phyloP scores from a whole-genome alignment of 2,113 vertebrate genomes.

The Arizona elegans region DNA sequence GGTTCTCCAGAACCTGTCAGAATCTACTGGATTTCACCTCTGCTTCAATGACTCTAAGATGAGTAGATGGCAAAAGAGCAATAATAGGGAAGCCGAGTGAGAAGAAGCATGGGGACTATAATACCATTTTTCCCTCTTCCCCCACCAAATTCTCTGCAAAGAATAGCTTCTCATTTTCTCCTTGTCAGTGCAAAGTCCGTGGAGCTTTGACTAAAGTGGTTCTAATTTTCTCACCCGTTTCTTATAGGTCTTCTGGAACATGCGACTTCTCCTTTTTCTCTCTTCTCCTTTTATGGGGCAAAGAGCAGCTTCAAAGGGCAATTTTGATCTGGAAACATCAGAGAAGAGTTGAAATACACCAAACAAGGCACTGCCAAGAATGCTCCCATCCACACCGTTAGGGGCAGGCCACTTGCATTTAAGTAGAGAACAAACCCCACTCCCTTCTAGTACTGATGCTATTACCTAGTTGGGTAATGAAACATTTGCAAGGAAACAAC shows the following conservation, averaged over 20 bases:
- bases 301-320: background rate
- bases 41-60: background rate
- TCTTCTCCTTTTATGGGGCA: background rate
- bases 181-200: background rate
- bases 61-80: background rate
- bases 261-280: background rate
- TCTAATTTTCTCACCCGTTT: background rate
- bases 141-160: background rate
- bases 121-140: background rate
- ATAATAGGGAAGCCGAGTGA: background rate
- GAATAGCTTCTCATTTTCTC: background rate
- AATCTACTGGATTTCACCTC: no score
- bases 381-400: background rate
- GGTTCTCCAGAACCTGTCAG: no score
- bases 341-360: background rate
- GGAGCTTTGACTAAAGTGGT: background rate
- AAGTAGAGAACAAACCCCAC: background rate
- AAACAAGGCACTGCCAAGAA: background rate
- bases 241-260: background rate
- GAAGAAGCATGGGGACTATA: background rate
- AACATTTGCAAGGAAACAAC: background rate
- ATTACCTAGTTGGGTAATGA: background rate
- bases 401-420: background rate
- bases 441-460: background rate
- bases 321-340: background rate